phyloP scores from a whole-genome alignment of 2,888 invertebrate species.

The Papilio gigon region DNA sequence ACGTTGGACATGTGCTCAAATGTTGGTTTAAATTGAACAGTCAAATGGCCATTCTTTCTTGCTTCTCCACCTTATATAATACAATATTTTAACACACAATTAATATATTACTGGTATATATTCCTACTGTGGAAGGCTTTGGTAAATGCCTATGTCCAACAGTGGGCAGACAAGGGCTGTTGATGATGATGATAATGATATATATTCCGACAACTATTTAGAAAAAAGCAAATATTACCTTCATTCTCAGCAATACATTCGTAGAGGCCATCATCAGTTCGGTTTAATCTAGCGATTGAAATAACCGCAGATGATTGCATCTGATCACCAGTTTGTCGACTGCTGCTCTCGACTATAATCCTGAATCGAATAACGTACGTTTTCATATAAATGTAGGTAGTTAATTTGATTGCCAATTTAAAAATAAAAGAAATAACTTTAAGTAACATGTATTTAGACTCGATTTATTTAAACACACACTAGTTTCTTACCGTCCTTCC shows the following conservation, averaged over 20 bases:
- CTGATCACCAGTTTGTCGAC: constrained; percentile 72
- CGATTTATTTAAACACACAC: neutral
- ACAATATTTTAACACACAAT: constrained; percentile 1
- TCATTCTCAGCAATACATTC: constrained; percentile 92
- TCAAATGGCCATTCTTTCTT: constrained; percentile 90
- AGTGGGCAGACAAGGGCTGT: too few relatives aligned
- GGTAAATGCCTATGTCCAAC: too few relatives aligned
- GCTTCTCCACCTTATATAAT: constrained; percentile 83
- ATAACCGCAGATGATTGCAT: constrained; percentile 84
- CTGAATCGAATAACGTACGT: constrained; percentile 58
- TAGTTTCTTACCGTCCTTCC: constrained; percentile 72
- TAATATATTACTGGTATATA: constrained; percentile 11
- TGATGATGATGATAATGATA: constrained; percentile 5
- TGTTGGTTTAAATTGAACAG: constrained; percentile 91
- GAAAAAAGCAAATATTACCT: constrained; percentile 62
- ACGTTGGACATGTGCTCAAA: constrained; percentile 87
- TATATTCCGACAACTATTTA: neutral
- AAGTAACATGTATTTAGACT: neutral
- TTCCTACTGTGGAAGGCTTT: too few relatives aligned
- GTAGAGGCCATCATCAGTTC: constrained; percentile 93
- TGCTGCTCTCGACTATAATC: constrained; percentile 84
- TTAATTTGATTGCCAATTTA: neutral
- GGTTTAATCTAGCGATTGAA: constrained; percentile 84
- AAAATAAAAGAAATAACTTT: neutral
- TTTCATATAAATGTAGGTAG: neutral